A percentile compares a stretch with the other conserved stretches of the same genome.
Evolutionary conservation across 2,113 vertebrate genomes (phyloP).

Genomic region (Nicator chloris): DNA sequence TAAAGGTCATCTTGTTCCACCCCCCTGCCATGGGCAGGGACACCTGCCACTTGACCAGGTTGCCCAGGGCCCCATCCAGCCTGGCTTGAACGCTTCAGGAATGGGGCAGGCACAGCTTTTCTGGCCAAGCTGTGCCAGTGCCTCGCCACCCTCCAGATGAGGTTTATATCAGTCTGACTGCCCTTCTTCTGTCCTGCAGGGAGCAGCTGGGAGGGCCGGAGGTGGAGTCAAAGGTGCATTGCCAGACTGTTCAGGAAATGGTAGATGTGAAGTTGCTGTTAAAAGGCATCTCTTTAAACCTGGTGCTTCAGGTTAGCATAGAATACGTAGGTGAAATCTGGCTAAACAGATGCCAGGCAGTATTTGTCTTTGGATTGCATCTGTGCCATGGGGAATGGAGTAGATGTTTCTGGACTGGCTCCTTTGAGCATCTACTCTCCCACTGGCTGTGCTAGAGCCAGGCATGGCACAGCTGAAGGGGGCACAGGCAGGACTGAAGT

Average conservation of each 20-base stretch:
- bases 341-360: background rate
- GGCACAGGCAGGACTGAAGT: background rate
- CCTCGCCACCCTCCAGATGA: background rate
- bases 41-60: background rate
- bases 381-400: background rate
- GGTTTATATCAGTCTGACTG: accelerated
- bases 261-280: background rate
- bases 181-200: background rate
- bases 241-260: background rate
- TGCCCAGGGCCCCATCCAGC: background rate
- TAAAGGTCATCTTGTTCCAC: background rate
- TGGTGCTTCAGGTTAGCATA: background rate
- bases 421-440: background rate
- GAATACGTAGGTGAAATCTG: background rate
- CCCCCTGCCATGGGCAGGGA: background rate
- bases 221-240: background rate
- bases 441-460: background rate
- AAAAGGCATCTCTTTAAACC: background rate
- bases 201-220: background rate
- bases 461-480: background rate
- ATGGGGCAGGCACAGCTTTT: background rate
- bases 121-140: background rate
- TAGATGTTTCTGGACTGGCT: background rate
- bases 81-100: background rate
- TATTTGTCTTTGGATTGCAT: background rate